These are phyloP conservation scores for Hydrozoanthus tunicans DNA, from an alignment of 64 coral and sea anemone species.

Conservation along the genomic window DNA sequence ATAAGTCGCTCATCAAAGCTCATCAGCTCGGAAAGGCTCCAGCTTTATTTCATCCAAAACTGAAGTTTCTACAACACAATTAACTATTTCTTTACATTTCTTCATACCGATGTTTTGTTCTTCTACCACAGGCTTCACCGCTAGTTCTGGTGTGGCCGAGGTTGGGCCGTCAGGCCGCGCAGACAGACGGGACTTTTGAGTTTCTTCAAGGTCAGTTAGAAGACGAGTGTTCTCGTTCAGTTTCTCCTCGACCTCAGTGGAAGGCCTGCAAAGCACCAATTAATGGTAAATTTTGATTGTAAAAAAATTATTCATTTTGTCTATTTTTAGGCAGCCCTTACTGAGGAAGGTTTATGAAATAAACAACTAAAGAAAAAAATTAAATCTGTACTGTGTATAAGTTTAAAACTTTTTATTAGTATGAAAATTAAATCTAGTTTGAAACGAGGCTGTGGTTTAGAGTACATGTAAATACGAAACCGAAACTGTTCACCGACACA, in stretches of 20 bases:
- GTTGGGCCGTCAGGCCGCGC: constrained; percentile 37
- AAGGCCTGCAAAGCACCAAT: not conserved
- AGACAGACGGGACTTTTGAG: constrained; percentile 42
- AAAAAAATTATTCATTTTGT: not conserved
- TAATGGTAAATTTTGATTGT: not conserved
- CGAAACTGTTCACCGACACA: no score
- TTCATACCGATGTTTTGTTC: constrained; percentile 40
- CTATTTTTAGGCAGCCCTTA: not conserved
- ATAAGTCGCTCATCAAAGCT: no score
- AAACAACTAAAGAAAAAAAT: not conserved
- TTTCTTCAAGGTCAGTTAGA: constrained; percentile 26
- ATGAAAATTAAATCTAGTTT: no score
- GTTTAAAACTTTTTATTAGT: no score
- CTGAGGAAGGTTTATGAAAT: not conserved
- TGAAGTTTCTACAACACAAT: not conserved
- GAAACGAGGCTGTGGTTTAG: no score
- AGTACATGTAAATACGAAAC: no score
- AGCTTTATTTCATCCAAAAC: no score
- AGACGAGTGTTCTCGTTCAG: constrained; percentile 27
- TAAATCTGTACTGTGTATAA: no score
- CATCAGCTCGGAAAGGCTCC: no score
- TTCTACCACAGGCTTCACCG: constrained; percentile 37
- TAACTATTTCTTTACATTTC: not conserved
- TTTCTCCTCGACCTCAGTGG: constrained; percentile 11
- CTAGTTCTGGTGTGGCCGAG: constrained; percentile 18